Conservation (phyloP, 2,113 vertebrate species). For the Malurus elegans region DNA sequence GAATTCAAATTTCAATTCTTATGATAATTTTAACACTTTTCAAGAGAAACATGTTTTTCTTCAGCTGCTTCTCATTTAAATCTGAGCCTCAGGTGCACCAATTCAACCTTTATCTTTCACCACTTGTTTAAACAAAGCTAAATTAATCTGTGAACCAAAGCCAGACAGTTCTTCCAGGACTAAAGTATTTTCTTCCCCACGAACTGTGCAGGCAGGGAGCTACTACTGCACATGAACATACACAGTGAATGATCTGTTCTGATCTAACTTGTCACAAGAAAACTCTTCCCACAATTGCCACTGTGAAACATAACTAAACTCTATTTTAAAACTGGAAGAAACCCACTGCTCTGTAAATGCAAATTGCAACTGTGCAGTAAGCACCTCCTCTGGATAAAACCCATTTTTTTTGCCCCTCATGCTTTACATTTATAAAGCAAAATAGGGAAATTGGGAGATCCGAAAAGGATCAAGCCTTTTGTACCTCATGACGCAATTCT, state of each 20-base stretch:
- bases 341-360: not conserved
- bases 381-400: not conserved
- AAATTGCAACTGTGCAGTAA: not conserved
- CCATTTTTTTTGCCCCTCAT: accelerated
- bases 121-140: not conserved
- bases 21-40: not conserved
- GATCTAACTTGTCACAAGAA: not conserved
- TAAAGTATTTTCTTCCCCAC: not conserved
- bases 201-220: not conserved
- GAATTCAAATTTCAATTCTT: not conserved
- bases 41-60: not conserved
- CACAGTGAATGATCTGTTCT: not conserved
- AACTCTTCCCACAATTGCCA: not conserved
- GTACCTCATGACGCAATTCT: not conserved
- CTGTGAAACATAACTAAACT: not conserved
- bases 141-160: not conserved
- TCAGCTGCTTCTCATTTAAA: not conserved
- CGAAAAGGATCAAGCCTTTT: not conserved
- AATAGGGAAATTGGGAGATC: not conserved
- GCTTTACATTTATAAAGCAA: not conserved
- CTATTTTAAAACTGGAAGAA: not conserved
- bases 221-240: not conserved
- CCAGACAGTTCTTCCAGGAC: not conserved
- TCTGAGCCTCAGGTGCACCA: not conserved
- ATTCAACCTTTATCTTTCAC: not conserved